Percentiles rank a stretch among this genome's conserved stretches.
Evolutionary conservation across 2,113 vertebrate genomes (phyloP).

Genomic region (Pelusios castaneus): DNA sequence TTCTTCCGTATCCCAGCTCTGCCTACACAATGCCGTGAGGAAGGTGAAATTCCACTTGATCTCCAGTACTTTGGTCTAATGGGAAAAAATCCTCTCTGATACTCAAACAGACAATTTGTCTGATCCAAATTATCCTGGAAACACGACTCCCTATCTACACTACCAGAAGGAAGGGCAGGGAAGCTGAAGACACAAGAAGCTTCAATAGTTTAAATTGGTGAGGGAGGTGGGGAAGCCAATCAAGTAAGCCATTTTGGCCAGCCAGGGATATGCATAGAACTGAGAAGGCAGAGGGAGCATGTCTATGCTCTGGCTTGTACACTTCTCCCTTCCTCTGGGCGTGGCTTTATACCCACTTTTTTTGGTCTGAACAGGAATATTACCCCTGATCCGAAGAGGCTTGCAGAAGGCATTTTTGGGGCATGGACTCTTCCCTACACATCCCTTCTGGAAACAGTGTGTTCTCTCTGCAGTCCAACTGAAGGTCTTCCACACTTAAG

Average conservation of each 20-base stretch:
- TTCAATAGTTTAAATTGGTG: neutral
- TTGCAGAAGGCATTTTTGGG: neutral
- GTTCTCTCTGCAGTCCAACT: neutral
- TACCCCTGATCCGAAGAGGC: neutral
- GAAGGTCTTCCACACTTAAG: neutral
- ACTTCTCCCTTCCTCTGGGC: neutral
- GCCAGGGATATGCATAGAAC: neutral
- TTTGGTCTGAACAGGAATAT: neutral
- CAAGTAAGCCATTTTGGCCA: neutral
- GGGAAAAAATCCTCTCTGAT: neutral
- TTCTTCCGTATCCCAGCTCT: neutral
- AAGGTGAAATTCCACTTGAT: neutral
- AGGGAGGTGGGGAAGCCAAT: neutral
- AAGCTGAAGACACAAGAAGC: neutral
- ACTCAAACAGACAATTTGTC: neutral
- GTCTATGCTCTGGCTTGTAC: neutral
- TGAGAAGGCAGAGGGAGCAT: neutral
- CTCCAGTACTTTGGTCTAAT: neutral
- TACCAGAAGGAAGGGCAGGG: neutral
- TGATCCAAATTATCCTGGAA: neutral
- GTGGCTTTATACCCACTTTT: neutral
- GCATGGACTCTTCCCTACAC: neutral
- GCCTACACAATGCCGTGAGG: neutral
- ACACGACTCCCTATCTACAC: neutral
- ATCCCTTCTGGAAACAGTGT: neutral